Percentiles rank a stretch among this genome's conserved stretches.
phyloP scores from a whole-genome alignment of 1,140 invertebrate species.

The Stratiolaelaps scimitus region DNA sequence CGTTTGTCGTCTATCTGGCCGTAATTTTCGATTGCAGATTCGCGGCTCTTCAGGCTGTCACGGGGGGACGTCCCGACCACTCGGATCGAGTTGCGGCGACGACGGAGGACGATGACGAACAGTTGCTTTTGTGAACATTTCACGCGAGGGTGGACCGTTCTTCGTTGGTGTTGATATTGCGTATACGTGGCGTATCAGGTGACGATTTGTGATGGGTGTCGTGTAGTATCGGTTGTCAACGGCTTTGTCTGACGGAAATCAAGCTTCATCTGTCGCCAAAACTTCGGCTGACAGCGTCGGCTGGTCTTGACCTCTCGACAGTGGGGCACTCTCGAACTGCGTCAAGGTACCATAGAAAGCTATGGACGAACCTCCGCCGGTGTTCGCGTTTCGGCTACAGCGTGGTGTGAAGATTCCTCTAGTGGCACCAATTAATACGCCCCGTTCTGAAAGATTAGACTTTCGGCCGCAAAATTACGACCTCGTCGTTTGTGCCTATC shows the following conservation, averaged over 20 bases:
- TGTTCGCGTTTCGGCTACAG: not conserved
- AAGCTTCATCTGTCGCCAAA: too few relatives aligned
- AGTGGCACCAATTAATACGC: not conserved
- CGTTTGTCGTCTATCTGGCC: too few relatives aligned
- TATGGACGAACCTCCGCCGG: not conserved
- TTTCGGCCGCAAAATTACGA: slow-evolving; percentile 1
- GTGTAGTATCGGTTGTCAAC: too few relatives aligned
- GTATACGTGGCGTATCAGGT: too few relatives aligned
- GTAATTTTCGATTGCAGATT: not conserved
- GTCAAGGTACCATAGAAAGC: too few relatives aligned
- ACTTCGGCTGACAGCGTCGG: too few relatives aligned
- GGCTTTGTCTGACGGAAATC: too few relatives aligned
- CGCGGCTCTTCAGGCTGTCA: not conserved
- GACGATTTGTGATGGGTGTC: too few relatives aligned
- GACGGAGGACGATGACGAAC: not conserved
- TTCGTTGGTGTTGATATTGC: too few relatives aligned
- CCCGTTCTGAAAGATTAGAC: not conserved
- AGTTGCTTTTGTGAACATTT: slow-evolving; percentile 6
- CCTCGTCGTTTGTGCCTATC: slow-evolving; percentile 3
- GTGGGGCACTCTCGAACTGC: too few relatives aligned
- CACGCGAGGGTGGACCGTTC: too few relatives aligned
- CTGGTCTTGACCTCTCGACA: too few relatives aligned
- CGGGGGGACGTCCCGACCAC: slow-evolving; percentile 10
- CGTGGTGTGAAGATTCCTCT: slow-evolving; percentile 4
- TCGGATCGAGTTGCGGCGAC: not conserved